These are phyloP conservation scores for Darevskia mixta DNA, from an alignment of 2,797 vertebrate genomes.

Conservation along the genomic window DNA sequence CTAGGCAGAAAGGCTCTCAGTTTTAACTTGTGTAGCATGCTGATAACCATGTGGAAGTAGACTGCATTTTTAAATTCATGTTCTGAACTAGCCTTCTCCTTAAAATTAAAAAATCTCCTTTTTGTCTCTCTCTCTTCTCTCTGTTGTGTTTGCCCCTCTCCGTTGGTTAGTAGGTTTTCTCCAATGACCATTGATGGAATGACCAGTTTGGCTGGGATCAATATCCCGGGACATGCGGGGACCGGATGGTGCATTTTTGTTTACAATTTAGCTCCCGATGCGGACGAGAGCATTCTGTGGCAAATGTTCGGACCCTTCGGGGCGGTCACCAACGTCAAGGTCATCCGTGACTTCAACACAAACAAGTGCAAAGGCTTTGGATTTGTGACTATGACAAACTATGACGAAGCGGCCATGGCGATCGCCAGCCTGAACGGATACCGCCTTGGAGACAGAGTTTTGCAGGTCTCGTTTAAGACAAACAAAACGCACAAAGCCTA, in stretches of 20 bases:
- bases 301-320: constrained; percentile 99
- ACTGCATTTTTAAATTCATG: constrained; percentile 21
- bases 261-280: constrained; percentile 97
- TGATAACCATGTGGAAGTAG: background rate
- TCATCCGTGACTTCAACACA: constrained; percentile 99
- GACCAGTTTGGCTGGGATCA: constrained; percentile 97
- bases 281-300: constrained; percentile 98
- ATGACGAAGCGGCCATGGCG: constrained; percentile 97
- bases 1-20: constrained; percentile 4
- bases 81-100: background rate
- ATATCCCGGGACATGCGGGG: constrained; percentile 94
- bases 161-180: constrained; percentile 89
- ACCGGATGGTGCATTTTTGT: constrained; percentile 99
- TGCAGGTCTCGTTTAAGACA: constrained; percentile 99
- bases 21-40: constrained; percentile 5
- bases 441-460: constrained; percentile 95
- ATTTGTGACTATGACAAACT: constrained; percentile 99
- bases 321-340: constrained; percentile 98
- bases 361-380: constrained; percentile 99
- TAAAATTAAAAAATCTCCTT: constrained; percentile 30
- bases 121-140: constrained; percentile 47
- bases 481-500: constrained; percentile 99
- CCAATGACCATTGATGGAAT: constrained; percentile 98
- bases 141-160: constrained; percentile 38
- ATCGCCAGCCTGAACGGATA: constrained; percentile 99